Evolutionary conservation across 2,797 vertebrate genomes (phyloP).

Genomic region (Champsocephalus gunnari): DNA sequence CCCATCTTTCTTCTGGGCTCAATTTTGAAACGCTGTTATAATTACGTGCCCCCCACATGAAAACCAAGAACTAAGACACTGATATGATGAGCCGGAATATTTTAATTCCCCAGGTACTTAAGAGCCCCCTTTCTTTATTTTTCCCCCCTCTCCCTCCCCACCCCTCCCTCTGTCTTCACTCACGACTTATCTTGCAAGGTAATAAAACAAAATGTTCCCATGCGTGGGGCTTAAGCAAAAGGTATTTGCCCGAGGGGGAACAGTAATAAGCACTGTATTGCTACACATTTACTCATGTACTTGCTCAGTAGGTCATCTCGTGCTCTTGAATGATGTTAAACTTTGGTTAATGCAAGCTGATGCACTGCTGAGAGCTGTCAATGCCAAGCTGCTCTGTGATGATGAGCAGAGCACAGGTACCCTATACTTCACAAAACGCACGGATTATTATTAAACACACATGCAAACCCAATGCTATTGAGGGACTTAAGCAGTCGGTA

Average conservation of each 20-base stretch:
- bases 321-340: conserved; percentile 91
- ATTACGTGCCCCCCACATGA: conserved; percentile 92
- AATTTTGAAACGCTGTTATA: conserved; percentile 95
- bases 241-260: conserved; percentile 97
- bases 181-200: conserved; percentile 94
- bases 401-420: conserved; percentile 31
- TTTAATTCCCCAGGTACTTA: conserved; percentile 95
- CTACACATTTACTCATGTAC: conserved; percentile 92
- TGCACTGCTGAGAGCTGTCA: conserved; percentile 78
- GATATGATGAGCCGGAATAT: conserved; percentile 92
- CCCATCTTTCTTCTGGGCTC: conserved; percentile 98
- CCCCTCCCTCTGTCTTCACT: conserved; percentile 73
- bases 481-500: conserved; percentile 23
- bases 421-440: neutral
- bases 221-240: conserved; percentile 92
- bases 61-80: conserved; percentile 92
- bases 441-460: neutral
- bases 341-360: conserved; percentile 89
- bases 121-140: conserved; percentile 73
- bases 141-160: conserved; percentile 10
- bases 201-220: conserved; percentile 96
- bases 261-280: conserved; percentile 92
- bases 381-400: conserved; percentile 62
- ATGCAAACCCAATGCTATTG: conserved; percentile 13
- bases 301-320: conserved; percentile 91